Percentiles rank a stretch among this genome's conserved stretches.
phyloP scores from a whole-genome alignment of 2,113 vertebrate species.

The Ibidorhyncha struthersii region DNA sequence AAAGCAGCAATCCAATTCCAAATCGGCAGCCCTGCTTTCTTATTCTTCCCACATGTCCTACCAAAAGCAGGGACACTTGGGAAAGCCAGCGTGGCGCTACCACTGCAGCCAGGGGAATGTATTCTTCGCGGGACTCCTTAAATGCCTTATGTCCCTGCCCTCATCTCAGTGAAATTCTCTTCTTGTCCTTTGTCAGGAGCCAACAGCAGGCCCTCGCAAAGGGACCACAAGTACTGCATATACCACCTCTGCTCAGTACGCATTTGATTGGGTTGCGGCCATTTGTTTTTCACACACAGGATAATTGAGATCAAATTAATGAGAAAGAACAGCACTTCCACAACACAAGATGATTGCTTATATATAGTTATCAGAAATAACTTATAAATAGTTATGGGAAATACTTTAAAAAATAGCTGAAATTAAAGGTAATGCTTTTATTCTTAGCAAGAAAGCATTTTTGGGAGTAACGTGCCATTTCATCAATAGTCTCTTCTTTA shows the following conservation, averaged over 20 bases:
- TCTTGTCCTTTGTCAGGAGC: neutral
- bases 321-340: neutral
- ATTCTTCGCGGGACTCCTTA: neutral
- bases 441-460: neutral
- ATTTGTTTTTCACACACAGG: neutral
- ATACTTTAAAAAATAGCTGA: neutral
- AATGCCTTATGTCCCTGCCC: neutral
- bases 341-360: neutral
- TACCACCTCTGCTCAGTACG: neutral
- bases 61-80: neutral
- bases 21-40: neutral
- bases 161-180: neutral
- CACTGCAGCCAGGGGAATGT: neutral
- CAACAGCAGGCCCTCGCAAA: neutral
- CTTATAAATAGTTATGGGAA: neutral
- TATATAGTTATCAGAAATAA: neutral
- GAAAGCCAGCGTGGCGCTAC: neutral
- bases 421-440: neutral
- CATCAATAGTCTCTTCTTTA: neutral
- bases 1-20: neutral
- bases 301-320: neutral
- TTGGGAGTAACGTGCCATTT: neutral
- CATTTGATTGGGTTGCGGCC: neutral
- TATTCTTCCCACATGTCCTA: neutral
- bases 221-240: accelerated